Evolutionary conservation across 2,797 vertebrate species (phyloP).

Genomic region (Spea hammondii): DNA sequence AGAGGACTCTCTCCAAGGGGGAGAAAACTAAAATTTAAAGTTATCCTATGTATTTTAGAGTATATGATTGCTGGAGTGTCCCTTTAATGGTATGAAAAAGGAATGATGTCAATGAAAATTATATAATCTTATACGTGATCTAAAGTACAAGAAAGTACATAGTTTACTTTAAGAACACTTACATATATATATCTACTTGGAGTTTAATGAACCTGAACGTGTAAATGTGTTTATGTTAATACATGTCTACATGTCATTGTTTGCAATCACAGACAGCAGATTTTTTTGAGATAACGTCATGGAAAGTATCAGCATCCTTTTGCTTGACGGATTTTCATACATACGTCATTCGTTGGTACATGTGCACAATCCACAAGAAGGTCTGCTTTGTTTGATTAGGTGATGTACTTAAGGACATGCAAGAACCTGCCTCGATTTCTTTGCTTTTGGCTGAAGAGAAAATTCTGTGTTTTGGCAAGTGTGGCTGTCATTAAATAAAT

Average conservation of each 20-base stretch:
- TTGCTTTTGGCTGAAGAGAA: constrained; percentile 17
- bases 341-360: constrained; percentile 28
- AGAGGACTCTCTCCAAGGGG: too few species aligned
- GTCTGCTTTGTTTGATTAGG: constrained; percentile 41
- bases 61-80: too few species aligned
- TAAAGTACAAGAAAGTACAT: too few species aligned
- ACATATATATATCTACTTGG: too few species aligned
- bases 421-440: constrained; percentile 25
- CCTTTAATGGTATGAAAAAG: too few species aligned
- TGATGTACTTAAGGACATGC: constrained; percentile 37
- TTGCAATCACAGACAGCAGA: constrained; percentile 10
- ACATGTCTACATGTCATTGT: background rate
- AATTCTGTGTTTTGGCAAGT: constrained; percentile 1
- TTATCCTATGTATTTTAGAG: too few species aligned
- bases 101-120: too few species aligned
- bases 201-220: too few species aligned
- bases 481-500: background rate
- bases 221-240: background rate
- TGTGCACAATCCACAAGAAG: constrained; percentile 38
- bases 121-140: too few species aligned
- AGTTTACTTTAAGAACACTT: too few species aligned
- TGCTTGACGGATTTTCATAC: background rate
- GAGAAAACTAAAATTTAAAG: too few species aligned
- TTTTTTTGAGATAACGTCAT: constrained; percentile 10
- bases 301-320: constrained; percentile 22